Evolutionary conservation across 2,888 invertebrate genomes (phyloP), one percentile per base, ranked within the genome.

Genomic region (Eupeodes luniger): DNA sequence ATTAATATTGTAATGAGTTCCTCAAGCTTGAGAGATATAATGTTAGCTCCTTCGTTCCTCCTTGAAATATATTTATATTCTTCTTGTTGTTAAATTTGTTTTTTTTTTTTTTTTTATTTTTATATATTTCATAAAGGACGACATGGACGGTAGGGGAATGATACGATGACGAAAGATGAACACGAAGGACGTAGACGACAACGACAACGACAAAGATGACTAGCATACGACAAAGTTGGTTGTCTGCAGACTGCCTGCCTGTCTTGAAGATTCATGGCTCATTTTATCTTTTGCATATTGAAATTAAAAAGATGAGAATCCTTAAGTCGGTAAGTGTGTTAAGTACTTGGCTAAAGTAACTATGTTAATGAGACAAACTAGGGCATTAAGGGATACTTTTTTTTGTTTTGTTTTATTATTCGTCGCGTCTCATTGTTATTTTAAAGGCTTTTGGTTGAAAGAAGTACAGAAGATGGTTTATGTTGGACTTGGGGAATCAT

Each of bases 1-100:
- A 84, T 80, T 77, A 81, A 83, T 84, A 87, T 84, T 87, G 77
- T 84, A 87, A 87, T 87, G 84, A 87, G 84, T 72, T 87, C 61
- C 80, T 40, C 9, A 1, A 27, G 40, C 40, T 87, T 66, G 61
- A 77, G 61, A 77, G 67, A 81, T 81, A 47, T 72, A 59, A 47
- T 72, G 57, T 72, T 87, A 81, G 84, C 51, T 77, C 72, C 61
- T 72, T 74, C 84, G 72, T 87, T 72, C 80, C 67, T 72, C 47
- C 84, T 80, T 81, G 61, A 82, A 72, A 64, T 51, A 55, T 66
- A 12, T 51, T 36, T 75, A 27, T 75, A 19, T 57, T 72, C 4
- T 55, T 55, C 11, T 51, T 67, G 47, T 79, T 82, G 59, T 64
- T 79, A 40, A 40, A 51, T 27, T 27, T 27, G 27, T 27, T 27